These are phyloP conservation scores for Tanypteryx hageni DNA, from an alignment of 2,888 invertebrate genomes.

Conservation along the genomic window DNA sequence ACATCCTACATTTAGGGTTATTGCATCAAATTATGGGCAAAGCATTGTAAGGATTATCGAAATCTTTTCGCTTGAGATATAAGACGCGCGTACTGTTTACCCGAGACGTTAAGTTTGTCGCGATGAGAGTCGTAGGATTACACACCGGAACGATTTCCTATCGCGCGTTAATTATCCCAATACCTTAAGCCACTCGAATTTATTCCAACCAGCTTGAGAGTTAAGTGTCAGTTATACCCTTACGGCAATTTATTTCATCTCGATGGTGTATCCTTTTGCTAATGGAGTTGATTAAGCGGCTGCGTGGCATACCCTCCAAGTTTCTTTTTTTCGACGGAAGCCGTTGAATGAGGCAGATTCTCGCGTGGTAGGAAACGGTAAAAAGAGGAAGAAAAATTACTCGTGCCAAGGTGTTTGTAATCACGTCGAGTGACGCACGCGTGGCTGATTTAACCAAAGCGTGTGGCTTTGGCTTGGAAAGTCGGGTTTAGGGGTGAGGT, in stretches of 20 bases:
- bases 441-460: not conserved
- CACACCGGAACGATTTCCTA: no score
- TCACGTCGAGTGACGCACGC: not conserved
- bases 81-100: no score
- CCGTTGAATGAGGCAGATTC: not conserved
- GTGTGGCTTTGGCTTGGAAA: not conserved
- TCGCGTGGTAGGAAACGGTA: not conserved
- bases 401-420: slow-evolving; percentile 4
- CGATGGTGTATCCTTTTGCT: not conserved
- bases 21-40: not conserved
- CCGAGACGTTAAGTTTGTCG: not conserved
- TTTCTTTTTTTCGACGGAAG: not conserved
- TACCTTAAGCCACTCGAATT: not conserved
- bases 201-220: not conserved
- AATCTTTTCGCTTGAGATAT: not conserved
- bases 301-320: not conserved
- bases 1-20: not conserved
- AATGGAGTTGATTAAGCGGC: not conserved
- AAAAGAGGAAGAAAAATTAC: not conserved
- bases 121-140: not conserved
- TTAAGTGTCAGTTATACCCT: not conserved
- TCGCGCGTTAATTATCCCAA: not conserved
- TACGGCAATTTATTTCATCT: not conserved
- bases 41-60: not conserved
- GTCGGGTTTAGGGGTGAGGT: not conserved